A percentile compares a stretch with the other conserved stretches of the same genome.
Evolutionary conservation across 2,888 invertebrate species (phyloP).

Genomic region (Seira musarum): DNA sequence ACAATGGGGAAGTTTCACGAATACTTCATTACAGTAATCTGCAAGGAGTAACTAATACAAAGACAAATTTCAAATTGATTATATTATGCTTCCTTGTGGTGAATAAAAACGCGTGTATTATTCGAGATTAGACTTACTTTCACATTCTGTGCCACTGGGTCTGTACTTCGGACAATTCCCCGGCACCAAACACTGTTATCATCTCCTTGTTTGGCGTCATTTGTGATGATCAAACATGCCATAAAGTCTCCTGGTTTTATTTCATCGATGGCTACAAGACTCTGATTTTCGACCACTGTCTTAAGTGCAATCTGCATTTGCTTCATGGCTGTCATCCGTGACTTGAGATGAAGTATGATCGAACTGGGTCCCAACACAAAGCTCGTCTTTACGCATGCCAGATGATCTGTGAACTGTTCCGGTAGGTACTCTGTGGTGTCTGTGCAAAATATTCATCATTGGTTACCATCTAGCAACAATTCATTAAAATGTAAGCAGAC

Average conservation of each 20-base stretch:
- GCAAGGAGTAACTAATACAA: conserved; percentile 40
- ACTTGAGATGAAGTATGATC: conserved; percentile 14
- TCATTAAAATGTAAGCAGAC: not conserved
- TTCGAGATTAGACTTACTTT: conserved; percentile 6
- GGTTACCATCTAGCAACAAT: not conserved
- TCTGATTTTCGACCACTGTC: not conserved
- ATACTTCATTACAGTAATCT: conserved; percentile 47
- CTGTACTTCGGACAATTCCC: conserved; percentile 14
- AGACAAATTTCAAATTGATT: conserved; percentile 8
- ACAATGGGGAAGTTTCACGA: not conserved
- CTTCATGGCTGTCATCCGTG: not conserved
- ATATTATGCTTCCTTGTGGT: not conserved
- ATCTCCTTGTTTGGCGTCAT: not conserved
- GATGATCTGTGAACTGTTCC: not conserved
- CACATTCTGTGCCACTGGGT: not conserved
- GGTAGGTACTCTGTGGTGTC: not conserved
- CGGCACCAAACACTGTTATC: conserved; percentile 31
- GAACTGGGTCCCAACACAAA: conserved; percentile 11
- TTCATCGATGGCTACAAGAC: not conserved
- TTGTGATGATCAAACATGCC: not conserved
- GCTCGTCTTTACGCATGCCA: conserved; percentile 8
- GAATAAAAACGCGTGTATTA: not conserved
- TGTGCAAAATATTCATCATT: not conserved
- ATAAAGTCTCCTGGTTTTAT: conserved; percentile 3
- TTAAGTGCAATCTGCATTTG: conserved; percentile 21